Evolutionary conservation across 2,113 vertebrate genomes (phyloP).

Genomic region (Caloenas nicobarica): DNA sequence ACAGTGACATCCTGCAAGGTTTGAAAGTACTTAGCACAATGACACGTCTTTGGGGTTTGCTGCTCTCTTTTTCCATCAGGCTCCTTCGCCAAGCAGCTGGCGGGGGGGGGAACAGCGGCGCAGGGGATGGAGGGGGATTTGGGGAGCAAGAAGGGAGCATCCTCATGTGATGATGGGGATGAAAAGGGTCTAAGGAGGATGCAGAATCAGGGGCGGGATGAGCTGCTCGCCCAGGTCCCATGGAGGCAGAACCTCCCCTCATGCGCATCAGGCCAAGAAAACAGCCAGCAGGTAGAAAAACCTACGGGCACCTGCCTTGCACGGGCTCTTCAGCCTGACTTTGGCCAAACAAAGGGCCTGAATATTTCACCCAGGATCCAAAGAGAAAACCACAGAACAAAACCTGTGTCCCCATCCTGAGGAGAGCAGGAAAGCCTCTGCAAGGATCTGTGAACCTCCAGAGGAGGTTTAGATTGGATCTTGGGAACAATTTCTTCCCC

Average conservation of each 20-base stretch:
- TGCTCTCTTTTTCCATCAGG: constrained; percentile 17
- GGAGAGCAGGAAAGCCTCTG: not conserved
- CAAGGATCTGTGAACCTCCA: too few species aligned
- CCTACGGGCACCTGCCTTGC: rapidly evolving
- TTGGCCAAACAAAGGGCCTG: not conserved
- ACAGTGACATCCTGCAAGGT: constrained; percentile 59
- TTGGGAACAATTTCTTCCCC: too few species aligned
- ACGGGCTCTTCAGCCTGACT: not conserved
- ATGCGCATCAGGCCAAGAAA: not conserved
- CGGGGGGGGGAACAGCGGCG: rapidly evolving
- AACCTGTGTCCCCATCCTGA: rapidly evolving
- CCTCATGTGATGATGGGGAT: rapidly evolving
- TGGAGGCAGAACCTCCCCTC: not conserved
- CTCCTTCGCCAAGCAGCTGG: not conserved
- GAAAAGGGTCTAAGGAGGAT: not conserved
- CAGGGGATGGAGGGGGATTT: not conserved
- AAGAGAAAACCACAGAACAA: not conserved
- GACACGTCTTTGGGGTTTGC: constrained; percentile 24
- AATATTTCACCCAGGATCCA: not conserved
- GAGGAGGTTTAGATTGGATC: too few species aligned
- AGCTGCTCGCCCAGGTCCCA: rapidly evolving
- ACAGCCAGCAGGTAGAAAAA: not conserved
- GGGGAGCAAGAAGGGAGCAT: not conserved
- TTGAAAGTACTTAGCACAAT: constrained; percentile 51
- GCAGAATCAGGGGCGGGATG: not conserved